Evolutionary conservation across 2,888 invertebrate genomes (phyloP).

Genomic region (Phalera bucephala): DNA sequence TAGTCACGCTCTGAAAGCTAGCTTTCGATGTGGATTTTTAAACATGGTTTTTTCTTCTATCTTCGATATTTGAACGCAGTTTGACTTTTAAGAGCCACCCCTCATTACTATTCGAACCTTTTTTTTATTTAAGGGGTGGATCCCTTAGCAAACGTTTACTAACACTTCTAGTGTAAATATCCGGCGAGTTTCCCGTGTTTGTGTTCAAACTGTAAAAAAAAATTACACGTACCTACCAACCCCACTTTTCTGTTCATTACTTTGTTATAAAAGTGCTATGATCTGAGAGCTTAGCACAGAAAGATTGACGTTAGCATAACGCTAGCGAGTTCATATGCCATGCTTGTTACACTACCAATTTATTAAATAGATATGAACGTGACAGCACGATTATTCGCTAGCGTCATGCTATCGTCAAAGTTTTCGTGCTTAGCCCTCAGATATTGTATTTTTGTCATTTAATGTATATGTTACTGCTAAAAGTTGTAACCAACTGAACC

Average conservation of each 20-base stretch:
- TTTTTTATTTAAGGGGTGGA: conserved; percentile 28
- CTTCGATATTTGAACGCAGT: conserved; percentile 42
- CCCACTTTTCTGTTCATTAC: conserved; percentile 2
- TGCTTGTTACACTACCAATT: too few species aligned
- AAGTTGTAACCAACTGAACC: too few species aligned
- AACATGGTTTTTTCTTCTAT: conserved; percentile 46
- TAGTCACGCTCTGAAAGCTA: conserved; percentile 71
- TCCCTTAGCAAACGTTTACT: conserved; percentile 14
- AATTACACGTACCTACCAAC: conserved; percentile 5
- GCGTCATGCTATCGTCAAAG: too few species aligned
- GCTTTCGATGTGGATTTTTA: conserved; percentile 62
- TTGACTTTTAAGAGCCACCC: conserved; percentile 34
- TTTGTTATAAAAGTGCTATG: too few species aligned
- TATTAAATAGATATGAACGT: too few species aligned
- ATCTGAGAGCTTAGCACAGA: too few species aligned
- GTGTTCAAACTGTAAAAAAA: conserved; percentile 14
- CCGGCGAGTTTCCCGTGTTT: conserved; percentile 8
- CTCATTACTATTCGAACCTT: conserved; percentile 32
- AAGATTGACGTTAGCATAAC: too few species aligned
- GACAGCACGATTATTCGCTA: too few species aligned
- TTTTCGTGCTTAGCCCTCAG: too few species aligned
- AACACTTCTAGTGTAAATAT: conserved; percentile 21
- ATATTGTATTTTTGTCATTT: too few species aligned
- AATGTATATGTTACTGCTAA: too few species aligned
- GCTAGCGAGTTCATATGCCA: too few species aligned